Evolutionary conservation across 2,888 invertebrate genomes (phyloP).

Genomic region (Archips xylosteana): DNA sequence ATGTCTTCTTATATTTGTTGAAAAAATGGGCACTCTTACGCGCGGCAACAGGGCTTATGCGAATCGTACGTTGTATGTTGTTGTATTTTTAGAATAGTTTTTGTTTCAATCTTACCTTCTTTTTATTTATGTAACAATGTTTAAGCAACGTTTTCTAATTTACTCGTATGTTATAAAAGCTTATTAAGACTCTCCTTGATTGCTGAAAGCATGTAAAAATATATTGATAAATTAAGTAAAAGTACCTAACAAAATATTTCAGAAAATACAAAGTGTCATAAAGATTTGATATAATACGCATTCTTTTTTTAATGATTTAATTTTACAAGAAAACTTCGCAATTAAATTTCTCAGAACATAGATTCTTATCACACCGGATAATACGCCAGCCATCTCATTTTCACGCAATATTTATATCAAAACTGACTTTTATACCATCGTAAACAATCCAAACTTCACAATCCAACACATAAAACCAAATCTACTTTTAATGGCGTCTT

Average conservation of each 20-base stretch:
- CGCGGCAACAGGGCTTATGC: no score
- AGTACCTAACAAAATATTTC: no score
- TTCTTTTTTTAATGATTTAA: neutral
- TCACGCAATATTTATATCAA: constrained; percentile 15
- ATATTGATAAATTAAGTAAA: no score
- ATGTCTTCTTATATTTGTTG: neutral
- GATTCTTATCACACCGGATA: neutral
- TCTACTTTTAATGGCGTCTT: constrained; percentile 34
- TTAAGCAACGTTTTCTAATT: no score
- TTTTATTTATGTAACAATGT: no score
- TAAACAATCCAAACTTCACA: constrained; percentile 23
- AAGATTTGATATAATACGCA: neutral
- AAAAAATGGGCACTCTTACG: no score
- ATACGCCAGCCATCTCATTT: neutral
- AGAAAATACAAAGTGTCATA: neutral
- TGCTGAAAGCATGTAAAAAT: no score
- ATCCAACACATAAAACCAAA: constrained; percentile 32
- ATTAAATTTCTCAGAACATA: neutral
- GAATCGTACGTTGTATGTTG: no score
- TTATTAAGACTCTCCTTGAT: no score
- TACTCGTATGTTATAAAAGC: no score
- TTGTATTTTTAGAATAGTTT: no score
- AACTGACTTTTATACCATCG: constrained; percentile 20
- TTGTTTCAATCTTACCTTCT: no score
- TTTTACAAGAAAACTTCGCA: neutral